Evolutionary conservation across 1,140 invertebrate genomes (phyloP).

Genomic region (Heterodera carotae): DNA sequence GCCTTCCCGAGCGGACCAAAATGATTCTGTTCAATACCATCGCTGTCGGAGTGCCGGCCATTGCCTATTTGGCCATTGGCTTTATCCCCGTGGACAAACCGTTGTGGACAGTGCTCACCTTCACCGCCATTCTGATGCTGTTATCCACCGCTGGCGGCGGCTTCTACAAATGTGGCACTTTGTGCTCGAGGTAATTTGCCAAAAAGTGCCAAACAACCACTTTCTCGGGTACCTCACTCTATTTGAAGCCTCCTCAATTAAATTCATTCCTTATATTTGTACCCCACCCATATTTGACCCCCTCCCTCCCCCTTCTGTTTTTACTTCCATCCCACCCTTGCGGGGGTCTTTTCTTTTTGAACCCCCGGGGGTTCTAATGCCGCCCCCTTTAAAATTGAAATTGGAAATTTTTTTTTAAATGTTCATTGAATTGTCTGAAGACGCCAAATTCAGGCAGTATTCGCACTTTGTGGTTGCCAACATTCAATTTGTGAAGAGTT

Average conservation of each 20-base stretch:
- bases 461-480: constrained; percentile 45
- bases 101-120: constrained; percentile 37
- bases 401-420: constrained; percentile 25
- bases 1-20: constrained; percentile 39
- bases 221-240: no score
- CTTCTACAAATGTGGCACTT: constrained; percentile 51
- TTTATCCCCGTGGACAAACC: constrained; percentile 22
- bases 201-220: no score
- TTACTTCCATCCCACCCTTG: no score
- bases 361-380: no score
- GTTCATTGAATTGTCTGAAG: no score
- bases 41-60: constrained; percentile 39
- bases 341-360: no score
- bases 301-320: no score
- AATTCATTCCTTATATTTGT: no score
- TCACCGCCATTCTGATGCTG: constrained; percentile 36
- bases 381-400: no score
- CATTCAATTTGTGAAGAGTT: constrained; percentile 53
- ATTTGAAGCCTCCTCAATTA: no score
- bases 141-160: constrained; percentile 45
- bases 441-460: constrained; percentile 43
- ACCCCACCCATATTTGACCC: no score
- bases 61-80: constrained; percentile 34
- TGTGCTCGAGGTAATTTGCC: constrained; percentile 32
- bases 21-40: constrained; percentile 45